Evolutionary conservation across 2,113 vertebrate genomes (phyloP).

Genomic region (Cavia porcellus): DNA sequence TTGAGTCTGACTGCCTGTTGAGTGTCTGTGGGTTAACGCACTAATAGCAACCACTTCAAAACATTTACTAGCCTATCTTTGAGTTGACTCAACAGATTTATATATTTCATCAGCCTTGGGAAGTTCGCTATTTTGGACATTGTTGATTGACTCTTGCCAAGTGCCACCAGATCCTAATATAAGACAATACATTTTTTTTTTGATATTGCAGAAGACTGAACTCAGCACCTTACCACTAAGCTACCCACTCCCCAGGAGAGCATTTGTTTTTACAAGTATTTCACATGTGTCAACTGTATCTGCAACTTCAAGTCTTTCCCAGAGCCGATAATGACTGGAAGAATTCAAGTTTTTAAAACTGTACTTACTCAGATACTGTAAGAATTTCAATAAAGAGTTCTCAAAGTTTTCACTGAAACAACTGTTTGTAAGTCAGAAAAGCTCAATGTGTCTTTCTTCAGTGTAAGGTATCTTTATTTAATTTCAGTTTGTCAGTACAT

Average conservation of each 20-base stretch:
- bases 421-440: neutral
- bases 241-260: neutral
- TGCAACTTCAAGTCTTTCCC: neutral
- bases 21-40: neutral
- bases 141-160: neutral
- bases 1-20: neutral
- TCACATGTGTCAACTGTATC: neutral
- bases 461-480: neutral
- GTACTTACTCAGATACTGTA: constrained; percentile 13
- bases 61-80: neutral
- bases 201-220: neutral
- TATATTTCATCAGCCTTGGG: neutral
- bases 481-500: neutral
- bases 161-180: neutral
- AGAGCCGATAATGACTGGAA: neutral
- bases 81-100: neutral
- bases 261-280: neutral
- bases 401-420: neutral
- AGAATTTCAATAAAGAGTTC: constrained; percentile 21
- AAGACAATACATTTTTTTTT: neutral
- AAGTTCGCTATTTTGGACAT: neutral
- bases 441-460: neutral
- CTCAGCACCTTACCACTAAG: neutral
- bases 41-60: neutral
- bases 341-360: constrained; percentile 12